phyloP scores from a whole-genome alignment of 2,797 vertebrate species.

The Lepidocolaptes lacrymiger region DNA sequence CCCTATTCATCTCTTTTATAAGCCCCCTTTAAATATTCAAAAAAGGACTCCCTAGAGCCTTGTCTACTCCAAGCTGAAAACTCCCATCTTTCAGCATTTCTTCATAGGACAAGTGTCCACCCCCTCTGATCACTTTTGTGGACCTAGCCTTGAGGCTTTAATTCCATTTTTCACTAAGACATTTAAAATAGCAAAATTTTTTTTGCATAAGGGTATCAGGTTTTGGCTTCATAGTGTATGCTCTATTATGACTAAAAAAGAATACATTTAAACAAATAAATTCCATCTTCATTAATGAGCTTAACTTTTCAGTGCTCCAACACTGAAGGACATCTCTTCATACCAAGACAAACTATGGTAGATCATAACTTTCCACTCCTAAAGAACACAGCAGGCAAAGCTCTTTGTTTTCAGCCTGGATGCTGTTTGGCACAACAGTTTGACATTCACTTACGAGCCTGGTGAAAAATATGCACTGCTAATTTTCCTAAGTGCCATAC shows the following conservation, averaged over 20 bases:
- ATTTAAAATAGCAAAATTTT: not conserved
- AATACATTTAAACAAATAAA: constrained; percentile 2
- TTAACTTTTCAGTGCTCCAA: not conserved
- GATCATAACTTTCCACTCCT: not conserved
- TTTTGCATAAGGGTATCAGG: not conserved
- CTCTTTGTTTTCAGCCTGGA: constrained; percentile 18
- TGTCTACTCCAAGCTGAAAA: not conserved
- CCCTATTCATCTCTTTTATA: not conserved
- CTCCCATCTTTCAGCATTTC: not conserved
- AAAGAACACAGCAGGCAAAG: not conserved
- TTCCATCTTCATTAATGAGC: not conserved
- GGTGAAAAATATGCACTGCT: constrained; percentile 42
- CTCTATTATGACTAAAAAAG: not conserved
- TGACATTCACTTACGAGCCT: constrained; percentile 27
- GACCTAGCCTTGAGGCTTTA: not conserved
- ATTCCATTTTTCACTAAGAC: not conserved
- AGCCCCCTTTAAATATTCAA: not conserved
- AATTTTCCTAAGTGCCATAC: constrained; percentile 62
- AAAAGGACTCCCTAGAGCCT: not conserved
- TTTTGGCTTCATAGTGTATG: not conserved
- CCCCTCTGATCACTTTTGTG: not conserved
- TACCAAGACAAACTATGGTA: not conserved
- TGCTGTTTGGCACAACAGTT: constrained; percentile 25
- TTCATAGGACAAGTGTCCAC: not conserved
- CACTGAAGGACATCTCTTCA: not conserved